Base-by-base conservation (phyloP, 2,888 invertebrate genomes). In the Eilema depressum region DNA sequence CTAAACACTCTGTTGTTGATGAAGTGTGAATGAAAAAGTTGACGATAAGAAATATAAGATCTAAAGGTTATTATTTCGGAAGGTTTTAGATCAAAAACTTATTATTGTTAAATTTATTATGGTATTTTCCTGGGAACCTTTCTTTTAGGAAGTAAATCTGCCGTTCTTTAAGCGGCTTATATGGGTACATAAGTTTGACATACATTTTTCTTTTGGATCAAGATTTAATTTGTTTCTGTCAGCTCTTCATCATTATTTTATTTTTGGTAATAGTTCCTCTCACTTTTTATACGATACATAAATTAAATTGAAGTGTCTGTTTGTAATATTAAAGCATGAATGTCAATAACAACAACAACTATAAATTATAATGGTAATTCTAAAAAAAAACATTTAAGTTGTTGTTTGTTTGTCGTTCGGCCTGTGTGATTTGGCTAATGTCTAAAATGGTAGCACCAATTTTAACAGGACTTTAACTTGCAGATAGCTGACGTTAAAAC, bases 61-160 rank as follows among this genome's bases (percentile, higher is more conserved):
- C 25, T 12, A 25, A 63, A 28, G 28, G 26, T 11, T 47, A 47
- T 41, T 47, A 63, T 41, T 63, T n/a, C n/a, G 12, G 2, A 28
- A 64, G 53, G 20, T 53, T 64, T 64, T n/a, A 23, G 47, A 30
- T 64, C 28, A 64, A 64, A 11, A 53, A 30, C n/a, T 53, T 64
- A 47, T 64, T 53, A 64, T 53, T 64, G n/a, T 64, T 28, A 53
- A 53, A 47, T 53, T n/a, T 28, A n/a, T 17, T 64, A 23, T 53
- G n/a, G 47, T 53, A 28, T 53, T 64, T 64, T 47, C 7, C 8
- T 5, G 53, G 11, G n/a, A 47, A 8, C 5, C 47, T 64, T 28
- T 23, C n/a, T 30, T 64, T 20, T 28, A 23, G 11, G 12, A 53
- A 28, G 14, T 1, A 64, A 64, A 64, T 12, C 47, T 64, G n/a